A percentile compares a stretch with the other conserved stretches of the same genome.
Conservation (phyloP, 1,140 invertebrate species). For the Brachystomella parvula region DNA sequence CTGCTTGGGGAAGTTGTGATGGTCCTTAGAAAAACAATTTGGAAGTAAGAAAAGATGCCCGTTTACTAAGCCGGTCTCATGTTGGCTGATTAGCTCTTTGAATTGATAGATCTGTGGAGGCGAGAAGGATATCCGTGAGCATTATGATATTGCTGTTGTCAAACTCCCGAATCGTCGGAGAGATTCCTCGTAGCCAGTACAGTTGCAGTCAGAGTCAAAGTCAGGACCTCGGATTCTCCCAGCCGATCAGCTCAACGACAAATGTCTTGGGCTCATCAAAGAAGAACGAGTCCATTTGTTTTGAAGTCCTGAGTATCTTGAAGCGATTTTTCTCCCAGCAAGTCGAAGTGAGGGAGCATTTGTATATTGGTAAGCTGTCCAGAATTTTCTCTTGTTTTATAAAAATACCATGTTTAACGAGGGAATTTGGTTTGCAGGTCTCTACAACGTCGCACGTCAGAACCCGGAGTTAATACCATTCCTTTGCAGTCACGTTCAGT, state of each 20-base stretch:
- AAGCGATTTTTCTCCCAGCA: conserved; percentile 28
- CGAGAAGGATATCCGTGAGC: conserved; percentile 20
- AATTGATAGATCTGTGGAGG: conserved; percentile 26
- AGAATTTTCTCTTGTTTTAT: not conserved
- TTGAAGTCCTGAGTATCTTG: conserved; percentile 26
- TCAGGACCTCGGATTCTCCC: not conserved
- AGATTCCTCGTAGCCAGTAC: conserved; percentile 23
- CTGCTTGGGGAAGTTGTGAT: conserved; percentile 26
- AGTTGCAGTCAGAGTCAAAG: conserved; percentile 23
- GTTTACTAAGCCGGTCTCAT: not conserved
- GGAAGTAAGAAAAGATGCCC: conserved; percentile 27
- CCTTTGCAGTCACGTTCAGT: conserved; percentile 14
- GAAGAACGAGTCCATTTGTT: conserved; percentile 24
- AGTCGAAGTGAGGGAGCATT: conserved; percentile 23
- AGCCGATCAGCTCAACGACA: not conserved
- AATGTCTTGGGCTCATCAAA: conserved; percentile 2
- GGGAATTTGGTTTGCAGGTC: not conserved
- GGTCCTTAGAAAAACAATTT: conserved; percentile 30
- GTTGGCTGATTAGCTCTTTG: not conserved
- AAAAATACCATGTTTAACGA: not conserved
- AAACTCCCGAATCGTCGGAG: conserved; percentile 26
- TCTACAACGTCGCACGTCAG: conserved; percentile 17
- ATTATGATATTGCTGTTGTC: conserved; percentile 24
- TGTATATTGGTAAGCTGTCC: conserved; percentile 30
- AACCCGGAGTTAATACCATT: conserved; percentile 24